Base-by-base conservation (phyloP, 2,888 invertebrate species). In the Idaea straminata region DNA sequence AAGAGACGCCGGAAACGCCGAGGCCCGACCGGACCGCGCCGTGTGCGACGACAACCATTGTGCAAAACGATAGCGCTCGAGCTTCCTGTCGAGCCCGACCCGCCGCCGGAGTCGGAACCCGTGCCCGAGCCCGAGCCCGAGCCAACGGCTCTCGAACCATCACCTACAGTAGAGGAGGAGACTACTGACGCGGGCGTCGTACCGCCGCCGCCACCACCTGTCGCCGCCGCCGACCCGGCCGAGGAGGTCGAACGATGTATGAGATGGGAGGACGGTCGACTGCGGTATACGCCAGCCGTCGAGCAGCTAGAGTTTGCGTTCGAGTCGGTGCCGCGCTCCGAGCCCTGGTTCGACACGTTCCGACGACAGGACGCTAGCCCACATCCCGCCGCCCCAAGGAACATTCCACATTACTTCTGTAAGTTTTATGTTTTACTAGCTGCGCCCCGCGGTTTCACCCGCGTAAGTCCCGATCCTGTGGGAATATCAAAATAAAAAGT, bases 311-410 rank as follows among this genome's bases (percentile, higher is more conserved):
- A 95, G 80, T 96, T 95, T 79, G 95, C 96, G 0, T 97, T 97
- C 82, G 97, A 97, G 85, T 94, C 94, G 15, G 92, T 96, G 66
- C 97, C 97, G 0, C 91, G 88, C 57, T 94, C 95, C 34, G 96
- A 97, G 80, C 94, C 96, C 0, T 97, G 97, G 97, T 96, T 95
- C 81, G 94, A 95, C 70, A 95, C 97, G 0, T 97, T 96, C 80
- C 94, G 94, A 71, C 93, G 97, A 0, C 96, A 97, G 80, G 97
- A 97, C 79, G 94, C 94, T 15, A 94, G 95, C 47, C 47, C 47
- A 10, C 47, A 5, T 4, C 47, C 47, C 47, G 70, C 94, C 96
- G 70, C 91, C 93, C 68, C 94, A 75, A 94, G 91, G 73, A 94
- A 94, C 82, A 93, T 95, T 69, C 93, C 94, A 72, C 88, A 91